These are phyloP conservation scores for Sebastes baramenuke DNA, from an alignment of 2,797 vertebrate genomes.

Conservation along the genomic window DNA sequence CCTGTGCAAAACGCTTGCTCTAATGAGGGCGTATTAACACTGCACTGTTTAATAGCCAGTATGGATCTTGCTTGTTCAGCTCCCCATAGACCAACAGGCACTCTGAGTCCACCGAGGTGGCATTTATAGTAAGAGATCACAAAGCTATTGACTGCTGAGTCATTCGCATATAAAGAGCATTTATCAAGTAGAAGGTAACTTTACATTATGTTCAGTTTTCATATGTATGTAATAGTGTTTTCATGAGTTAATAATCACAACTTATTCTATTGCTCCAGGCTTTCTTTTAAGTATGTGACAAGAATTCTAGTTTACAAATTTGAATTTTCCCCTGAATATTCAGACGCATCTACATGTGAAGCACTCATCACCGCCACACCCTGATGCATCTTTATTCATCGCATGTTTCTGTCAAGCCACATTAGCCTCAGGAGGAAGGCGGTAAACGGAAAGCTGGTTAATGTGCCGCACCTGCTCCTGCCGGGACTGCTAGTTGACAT, in stretches of 20 bases:
- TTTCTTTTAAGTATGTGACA: not conserved
- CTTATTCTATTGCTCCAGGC: not conserved
- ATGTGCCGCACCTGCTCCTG: constrained; percentile 61
- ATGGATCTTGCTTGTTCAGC: constrained; percentile 44
- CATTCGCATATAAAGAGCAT: constrained; percentile 18
- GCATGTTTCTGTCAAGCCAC: constrained; percentile 65
- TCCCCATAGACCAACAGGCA: constrained; percentile 21
- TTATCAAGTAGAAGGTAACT: not conserved
- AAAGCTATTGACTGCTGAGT: constrained; percentile 11
- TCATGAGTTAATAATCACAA: not conserved
- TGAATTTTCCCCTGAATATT: not conserved
- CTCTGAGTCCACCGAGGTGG: constrained; percentile 13
- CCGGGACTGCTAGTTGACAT: constrained; percentile 57
- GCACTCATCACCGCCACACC: constrained; percentile 15
- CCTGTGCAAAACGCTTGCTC: constrained; percentile 41
- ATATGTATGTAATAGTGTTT: not conserved
- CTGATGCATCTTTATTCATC: constrained; percentile 43
- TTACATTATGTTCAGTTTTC: not conserved
- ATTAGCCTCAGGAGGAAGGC: constrained; percentile 54
- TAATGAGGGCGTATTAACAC: constrained; percentile 62
- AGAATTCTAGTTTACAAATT: not conserved
- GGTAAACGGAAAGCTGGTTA: constrained; percentile 44
- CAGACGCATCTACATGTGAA: not conserved
- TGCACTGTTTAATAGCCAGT: constrained; percentile 42
- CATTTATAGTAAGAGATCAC: constrained; percentile 23